These are phyloP conservation scores for Rhinophrynus dorsalis DNA, from an alignment of 2,797 vertebrate species.

Conservation along the genomic window DNA sequence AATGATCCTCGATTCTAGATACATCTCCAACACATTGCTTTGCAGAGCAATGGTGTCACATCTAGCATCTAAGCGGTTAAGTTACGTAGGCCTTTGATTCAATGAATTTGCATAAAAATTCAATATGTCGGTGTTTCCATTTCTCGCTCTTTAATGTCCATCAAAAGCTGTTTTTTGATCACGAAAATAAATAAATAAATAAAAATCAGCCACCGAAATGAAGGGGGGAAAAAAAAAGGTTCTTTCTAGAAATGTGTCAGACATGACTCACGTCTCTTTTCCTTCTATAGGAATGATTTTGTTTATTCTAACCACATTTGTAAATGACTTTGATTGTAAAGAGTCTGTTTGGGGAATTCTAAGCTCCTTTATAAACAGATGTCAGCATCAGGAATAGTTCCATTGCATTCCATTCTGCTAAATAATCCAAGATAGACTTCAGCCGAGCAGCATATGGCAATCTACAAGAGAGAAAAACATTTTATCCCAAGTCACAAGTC, in stretches of 20 bases:
- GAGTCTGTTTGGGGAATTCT: constrained; percentile 62
- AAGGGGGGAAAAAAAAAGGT: constrained; percentile 31
- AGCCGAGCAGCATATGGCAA: not conserved
- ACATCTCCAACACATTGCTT: no score
- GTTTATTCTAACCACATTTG: constrained; percentile 58
- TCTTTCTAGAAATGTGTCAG: constrained; percentile 54
- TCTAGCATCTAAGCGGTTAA: no score
- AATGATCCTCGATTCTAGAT: no score
- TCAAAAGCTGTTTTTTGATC: not conserved
- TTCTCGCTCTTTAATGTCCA: not conserved
- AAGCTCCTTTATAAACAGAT: constrained; percentile 49
- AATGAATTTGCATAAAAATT: no score
- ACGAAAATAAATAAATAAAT: constrained; percentile 21
- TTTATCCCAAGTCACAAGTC: not conserved
- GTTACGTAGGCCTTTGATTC: no score
- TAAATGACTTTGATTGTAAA: constrained; percentile 57
- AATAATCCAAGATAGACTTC: constrained; percentile 58
- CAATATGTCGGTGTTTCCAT: not conserved
- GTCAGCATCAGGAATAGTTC: constrained; percentile 59
- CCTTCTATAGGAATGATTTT: constrained; percentile 57
- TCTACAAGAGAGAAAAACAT: not conserved
- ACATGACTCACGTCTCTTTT: constrained; percentile 60
- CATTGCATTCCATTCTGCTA: constrained; percentile 57
- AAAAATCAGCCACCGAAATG: not conserved
- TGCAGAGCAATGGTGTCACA: no score